phyloP scores from a whole-genome alignment of 2,797 vertebrate genomes.

The Natrix natrix region DNA sequence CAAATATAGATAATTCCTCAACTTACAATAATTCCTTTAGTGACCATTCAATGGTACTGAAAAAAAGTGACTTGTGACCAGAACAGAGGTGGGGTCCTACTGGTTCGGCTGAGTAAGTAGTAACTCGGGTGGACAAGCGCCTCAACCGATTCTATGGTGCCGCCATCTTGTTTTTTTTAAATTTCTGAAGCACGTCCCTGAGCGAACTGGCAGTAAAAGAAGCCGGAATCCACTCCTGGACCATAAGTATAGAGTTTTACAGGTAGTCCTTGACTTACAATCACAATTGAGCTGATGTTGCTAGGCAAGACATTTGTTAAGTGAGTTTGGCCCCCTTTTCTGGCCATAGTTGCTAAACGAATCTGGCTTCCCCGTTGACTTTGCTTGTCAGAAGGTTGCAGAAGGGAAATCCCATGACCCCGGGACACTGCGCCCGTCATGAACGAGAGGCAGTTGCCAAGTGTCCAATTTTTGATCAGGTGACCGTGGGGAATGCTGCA shows the following conservation, averaged over 20 bases:
- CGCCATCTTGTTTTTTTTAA: too few relatives aligned
- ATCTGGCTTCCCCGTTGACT: not conserved
- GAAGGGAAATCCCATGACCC: not conserved
- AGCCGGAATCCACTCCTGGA: too few relatives aligned
- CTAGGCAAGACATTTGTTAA: not conserved
- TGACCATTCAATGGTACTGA: not conserved
- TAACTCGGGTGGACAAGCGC: too few relatives aligned
- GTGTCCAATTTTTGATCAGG: not conserved
- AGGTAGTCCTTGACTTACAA: not conserved
- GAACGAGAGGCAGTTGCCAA: not conserved
- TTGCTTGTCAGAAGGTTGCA: not conserved
- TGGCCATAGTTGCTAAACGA: not conserved
- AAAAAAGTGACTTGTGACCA: not conserved
- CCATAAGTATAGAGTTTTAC: not conserved
- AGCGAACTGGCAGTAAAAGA: too few relatives aligned
- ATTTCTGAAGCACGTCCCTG: too few relatives aligned
- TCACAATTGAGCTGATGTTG: not conserved
- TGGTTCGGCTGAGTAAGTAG: too few relatives aligned
- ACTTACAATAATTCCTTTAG: not conserved
- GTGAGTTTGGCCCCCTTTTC: not conserved
- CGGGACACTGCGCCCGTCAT: not conserved
- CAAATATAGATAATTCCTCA: not conserved
- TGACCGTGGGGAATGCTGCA: not conserved
- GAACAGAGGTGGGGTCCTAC: not conserved
- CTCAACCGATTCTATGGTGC: too few relatives aligned